phyloP scores from a whole-genome alignment of 2,113 vertebrate genomes.

The Pelvicachromis taeniatus region DNA sequence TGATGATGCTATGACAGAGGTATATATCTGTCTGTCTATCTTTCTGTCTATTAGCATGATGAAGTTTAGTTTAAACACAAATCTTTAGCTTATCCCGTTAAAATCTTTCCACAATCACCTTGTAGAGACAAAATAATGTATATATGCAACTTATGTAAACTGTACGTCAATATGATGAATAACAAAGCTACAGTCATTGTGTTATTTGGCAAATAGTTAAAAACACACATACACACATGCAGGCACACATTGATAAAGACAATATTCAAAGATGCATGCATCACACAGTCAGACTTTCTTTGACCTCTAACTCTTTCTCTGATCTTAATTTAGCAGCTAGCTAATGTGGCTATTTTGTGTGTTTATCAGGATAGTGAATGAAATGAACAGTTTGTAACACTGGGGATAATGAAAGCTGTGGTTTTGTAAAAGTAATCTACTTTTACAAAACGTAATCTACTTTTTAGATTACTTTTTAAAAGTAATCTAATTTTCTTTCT shows the following conservation, averaged over 20 bases:
- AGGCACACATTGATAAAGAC: neutral
- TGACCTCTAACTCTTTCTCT: neutral
- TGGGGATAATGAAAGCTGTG: neutral
- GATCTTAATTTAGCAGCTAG: neutral
- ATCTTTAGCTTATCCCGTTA: neutral
- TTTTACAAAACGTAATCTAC: neutral
- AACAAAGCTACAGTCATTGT: neutral
- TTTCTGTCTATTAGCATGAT: too few species aligned
- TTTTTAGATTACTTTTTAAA: too few species aligned
- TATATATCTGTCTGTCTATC: neutral
- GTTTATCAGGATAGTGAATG: neutral
- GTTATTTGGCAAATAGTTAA: neutral
- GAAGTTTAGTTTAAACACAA: neutral
- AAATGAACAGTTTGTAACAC: neutral
- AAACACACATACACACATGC: neutral
- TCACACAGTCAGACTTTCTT: too few species aligned
- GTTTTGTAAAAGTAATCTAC: neutral
- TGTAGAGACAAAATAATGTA: neutral
- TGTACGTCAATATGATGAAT: neutral
- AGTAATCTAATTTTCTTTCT: neutral
- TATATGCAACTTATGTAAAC: neutral
- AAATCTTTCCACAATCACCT: neutral
- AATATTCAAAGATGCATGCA: too few species aligned
- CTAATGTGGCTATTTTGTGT: neutral
- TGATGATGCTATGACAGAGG: conserved; percentile 82